These are phyloP conservation scores for Belgica antarctica DNA, from an alignment of 2,888 invertebrate genomes.

Conservation along the genomic window DNA sequence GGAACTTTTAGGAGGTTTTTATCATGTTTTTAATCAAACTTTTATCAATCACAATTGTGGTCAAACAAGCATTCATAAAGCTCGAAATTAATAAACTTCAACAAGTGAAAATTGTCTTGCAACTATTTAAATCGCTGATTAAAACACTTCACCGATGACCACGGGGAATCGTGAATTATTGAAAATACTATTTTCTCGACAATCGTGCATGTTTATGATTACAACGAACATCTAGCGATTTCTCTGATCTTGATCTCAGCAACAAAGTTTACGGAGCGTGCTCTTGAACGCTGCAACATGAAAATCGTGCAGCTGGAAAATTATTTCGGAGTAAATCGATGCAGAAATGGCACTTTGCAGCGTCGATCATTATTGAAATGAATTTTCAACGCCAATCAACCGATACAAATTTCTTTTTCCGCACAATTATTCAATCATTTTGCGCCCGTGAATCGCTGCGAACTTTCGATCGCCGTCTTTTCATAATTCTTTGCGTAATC, in stretches of 20 bases:
- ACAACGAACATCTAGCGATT: background rate
- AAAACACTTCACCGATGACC: background rate
- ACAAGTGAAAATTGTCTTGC: slow-evolving; percentile 19
- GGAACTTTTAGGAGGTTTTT: too few relatives aligned
- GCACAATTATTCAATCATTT: slow-evolving; percentile 37
- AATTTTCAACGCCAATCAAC: background rate
- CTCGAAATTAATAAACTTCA: too few relatives aligned
- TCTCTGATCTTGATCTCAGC: slow-evolving; percentile 16
- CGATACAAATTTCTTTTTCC: slow-evolving; percentile 34
- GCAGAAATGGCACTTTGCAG: background rate
- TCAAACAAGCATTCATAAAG: too few relatives aligned
- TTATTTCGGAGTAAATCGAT: too few relatives aligned
- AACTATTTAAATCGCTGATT: background rate
- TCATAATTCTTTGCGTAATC: background rate
- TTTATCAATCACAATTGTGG: too few relatives aligned
- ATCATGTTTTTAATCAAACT: too few relatives aligned
- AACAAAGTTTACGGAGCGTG: slow-evolving; percentile 6
- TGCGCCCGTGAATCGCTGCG: background rate
- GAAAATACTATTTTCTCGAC: background rate
- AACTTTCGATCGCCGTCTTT: slow-evolving; percentile 2
- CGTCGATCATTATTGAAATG: background rate
- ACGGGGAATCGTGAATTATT: background rate
- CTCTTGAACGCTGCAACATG: background rate
- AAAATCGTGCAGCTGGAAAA: slow-evolving; percentile 1
- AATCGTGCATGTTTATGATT: slow-evolving; percentile 5